Percentiles rank a stretch among this genome's conserved stretches.
Evolutionary conservation across 2,888 invertebrate species (phyloP).

Genomic region (Acleris laterana): DNA sequence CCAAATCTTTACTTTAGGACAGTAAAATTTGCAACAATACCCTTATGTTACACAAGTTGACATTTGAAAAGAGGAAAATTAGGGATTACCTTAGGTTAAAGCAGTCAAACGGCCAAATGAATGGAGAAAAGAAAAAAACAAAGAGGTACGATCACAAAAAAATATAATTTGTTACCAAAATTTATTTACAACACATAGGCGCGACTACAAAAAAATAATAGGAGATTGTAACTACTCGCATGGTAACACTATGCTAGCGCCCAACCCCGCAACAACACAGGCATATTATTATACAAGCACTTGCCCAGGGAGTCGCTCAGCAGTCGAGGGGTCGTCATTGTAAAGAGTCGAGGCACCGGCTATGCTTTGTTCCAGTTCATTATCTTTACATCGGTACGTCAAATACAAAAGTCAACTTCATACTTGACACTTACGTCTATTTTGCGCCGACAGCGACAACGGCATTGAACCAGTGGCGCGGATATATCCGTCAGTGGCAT

Average conservation of each 20-base stretch:
- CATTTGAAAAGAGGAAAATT: too few relatives aligned
- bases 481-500: too few relatives aligned
- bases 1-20: background rate
- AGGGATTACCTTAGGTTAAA: background rate
- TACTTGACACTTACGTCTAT: too few relatives aligned
- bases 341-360: background rate
- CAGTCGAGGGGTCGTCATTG: background rate
- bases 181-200: slow-evolving; percentile 67
- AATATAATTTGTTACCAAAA: slow-evolving; percentile 77
- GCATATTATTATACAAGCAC: slow-evolving; percentile 8
- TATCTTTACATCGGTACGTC: too few relatives aligned
- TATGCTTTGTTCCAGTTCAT: too few relatives aligned
- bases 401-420: too few relatives aligned
- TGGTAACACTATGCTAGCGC: slow-evolving; percentile 50
- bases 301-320: background rate
- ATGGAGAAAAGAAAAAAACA: slow-evolving; percentile 45
- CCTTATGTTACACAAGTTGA: too few relatives aligned
- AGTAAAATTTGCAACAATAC: too few relatives aligned
- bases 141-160: slow-evolving; percentile 69
- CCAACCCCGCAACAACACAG: slow-evolving; percentile 1
- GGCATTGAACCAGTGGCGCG: too few relatives aligned
- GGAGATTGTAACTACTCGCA: slow-evolving; percentile 38
- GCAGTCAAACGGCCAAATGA: background rate
- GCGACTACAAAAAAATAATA: slow-evolving; percentile 52
- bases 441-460: too few relatives aligned